These are phyloP conservation scores for Operophtera brumata DNA, from an alignment of 2,888 invertebrate species.

Conservation along the genomic window DNA sequence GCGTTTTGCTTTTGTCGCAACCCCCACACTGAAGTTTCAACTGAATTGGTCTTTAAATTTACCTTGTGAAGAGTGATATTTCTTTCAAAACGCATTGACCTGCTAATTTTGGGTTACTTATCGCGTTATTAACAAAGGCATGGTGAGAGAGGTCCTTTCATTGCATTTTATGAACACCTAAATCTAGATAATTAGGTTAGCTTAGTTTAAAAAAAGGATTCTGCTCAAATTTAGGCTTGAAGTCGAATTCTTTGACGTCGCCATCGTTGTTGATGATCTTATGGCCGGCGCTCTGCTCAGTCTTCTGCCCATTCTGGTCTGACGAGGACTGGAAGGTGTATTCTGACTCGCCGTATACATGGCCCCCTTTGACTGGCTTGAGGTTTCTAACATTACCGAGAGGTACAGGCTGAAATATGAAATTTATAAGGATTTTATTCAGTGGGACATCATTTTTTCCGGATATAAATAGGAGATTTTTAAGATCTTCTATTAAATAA, in stretches of 20 bases:
- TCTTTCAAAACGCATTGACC: too few relatives aligned
- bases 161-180: too few relatives aligned
- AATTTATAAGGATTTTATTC: not conserved
- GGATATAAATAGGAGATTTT: too few relatives aligned
- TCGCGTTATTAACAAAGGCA: too few relatives aligned
- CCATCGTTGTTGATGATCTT: slow-evolving; percentile 87
- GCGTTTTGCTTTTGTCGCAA: too few relatives aligned
- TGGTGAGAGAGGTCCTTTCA: too few relatives aligned
- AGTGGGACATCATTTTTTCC: too few relatives aligned
- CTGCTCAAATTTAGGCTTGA: slow-evolving; percentile 30
- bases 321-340: slow-evolving; percentile 81
- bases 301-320: slow-evolving; percentile 81
- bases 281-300: slow-evolving; percentile 80
- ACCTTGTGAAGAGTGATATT: too few relatives aligned
- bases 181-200: not conserved
- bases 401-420: slow-evolving; percentile 35
- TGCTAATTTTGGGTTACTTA: too few relatives aligned
- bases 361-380: slow-evolving; percentile 48
- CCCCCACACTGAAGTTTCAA: too few relatives aligned
- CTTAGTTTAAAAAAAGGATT: slow-evolving; percentile 15
- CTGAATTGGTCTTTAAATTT: too few relatives aligned
- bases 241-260: slow-evolving; percentile 80
- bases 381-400: slow-evolving; percentile 42
- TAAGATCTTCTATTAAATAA: too few relatives aligned
- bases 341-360: slow-evolving; percentile 82